Conservation (phyloP, 2,888 invertebrate genomes). For the Teleiodes luculella region DNA sequence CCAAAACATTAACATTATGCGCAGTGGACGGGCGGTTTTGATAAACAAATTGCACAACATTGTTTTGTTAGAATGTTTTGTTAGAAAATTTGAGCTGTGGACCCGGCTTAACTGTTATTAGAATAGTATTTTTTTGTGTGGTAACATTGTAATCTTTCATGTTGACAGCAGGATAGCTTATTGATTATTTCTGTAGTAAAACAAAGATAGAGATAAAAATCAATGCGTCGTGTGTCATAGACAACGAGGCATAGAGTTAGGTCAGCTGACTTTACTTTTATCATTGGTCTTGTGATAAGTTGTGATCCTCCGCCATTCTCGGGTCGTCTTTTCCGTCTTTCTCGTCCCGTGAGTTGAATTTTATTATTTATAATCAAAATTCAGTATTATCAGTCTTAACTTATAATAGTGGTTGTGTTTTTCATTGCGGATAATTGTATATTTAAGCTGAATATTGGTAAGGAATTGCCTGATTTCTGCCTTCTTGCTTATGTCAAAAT, state of each 20-base stretch:
- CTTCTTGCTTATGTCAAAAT: conserved; percentile 33
- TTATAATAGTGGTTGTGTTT: conserved; percentile 52
- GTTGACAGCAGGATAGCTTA: conserved; percentile 14
- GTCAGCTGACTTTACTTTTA: conserved; percentile 78
- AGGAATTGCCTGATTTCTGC: conserved; percentile 49
- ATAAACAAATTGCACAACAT: too few species aligned
- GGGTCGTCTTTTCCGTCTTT: conserved; percentile 73
- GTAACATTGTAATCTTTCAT: neutral
- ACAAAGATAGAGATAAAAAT: conserved; percentile 36
- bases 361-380: conserved; percentile 40
- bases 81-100: too few species aligned
- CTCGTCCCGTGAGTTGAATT: conserved; percentile 70
- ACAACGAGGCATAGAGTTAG: conserved; percentile 60
- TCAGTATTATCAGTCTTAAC: conserved; percentile 32
- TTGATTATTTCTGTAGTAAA: neutral
- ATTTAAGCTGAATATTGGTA: conserved; percentile 40
- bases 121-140: neutral
- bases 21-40: too few species aligned
- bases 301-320: conserved; percentile 76
- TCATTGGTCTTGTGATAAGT: conserved; percentile 79
- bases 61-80: too few species aligned
- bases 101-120: too few species aligned
- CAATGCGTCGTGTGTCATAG: conserved; percentile 54
- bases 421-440: conserved; percentile 36
- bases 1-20: too few species aligned